phyloP scores from a whole-genome alignment of 2,113 vertebrate genomes.

The Chaetops frenatus region DNA sequence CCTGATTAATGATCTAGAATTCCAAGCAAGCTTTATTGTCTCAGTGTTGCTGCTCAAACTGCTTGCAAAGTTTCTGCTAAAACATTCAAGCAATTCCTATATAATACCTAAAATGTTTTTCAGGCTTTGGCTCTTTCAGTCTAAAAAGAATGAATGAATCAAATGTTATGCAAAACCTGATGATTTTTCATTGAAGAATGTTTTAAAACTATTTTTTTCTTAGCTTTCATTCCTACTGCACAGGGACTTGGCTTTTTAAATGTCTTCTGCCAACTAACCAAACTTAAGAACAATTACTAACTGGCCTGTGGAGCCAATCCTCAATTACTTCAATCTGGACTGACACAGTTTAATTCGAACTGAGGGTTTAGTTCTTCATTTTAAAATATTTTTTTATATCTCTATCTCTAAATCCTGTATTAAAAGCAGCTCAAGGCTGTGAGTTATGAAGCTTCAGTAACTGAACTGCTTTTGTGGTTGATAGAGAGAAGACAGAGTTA shows the following conservation, averaged over 20 bases:
- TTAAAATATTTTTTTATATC: background rate
- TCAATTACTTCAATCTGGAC: background rate
- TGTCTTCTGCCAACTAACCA: background rate
- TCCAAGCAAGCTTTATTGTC: conserved; percentile 29
- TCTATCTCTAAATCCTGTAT: background rate
- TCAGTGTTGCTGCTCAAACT: background rate
- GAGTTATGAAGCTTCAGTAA: background rate
- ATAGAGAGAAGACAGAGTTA: background rate
- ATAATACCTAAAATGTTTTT: background rate
- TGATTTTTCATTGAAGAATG: background rate
- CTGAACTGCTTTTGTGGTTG: background rate
- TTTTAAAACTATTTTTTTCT: background rate
- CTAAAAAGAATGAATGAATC: background rate
- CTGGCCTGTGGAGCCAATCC: background rate
- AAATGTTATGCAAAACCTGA: background rate
- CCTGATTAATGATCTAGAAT: conserved; percentile 34
- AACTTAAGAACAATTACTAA: background rate
- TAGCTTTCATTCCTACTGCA: background rate
- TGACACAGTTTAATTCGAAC: background rate
- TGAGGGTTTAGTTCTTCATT: background rate
- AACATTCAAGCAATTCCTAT: background rate
- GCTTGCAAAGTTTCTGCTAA: background rate
- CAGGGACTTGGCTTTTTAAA: background rate
- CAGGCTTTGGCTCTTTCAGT: background rate
- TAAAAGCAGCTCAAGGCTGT: background rate